Conservation (phyloP, 2,113 vertebrate genomes). For the Chloroceryle aenea region DNA sequence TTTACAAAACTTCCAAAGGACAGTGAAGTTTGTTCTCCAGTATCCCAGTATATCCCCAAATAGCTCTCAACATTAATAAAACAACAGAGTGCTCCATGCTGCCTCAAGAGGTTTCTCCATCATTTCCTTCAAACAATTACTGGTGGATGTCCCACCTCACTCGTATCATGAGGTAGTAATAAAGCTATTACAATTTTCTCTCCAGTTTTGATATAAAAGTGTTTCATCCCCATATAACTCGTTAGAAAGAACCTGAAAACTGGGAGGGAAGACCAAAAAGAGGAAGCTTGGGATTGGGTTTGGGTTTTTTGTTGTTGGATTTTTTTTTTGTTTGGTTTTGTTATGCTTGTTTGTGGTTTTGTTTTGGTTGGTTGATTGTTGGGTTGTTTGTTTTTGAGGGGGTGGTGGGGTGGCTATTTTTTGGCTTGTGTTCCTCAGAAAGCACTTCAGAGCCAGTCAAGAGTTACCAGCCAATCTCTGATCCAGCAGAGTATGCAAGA, state of each 20-base stretch:
- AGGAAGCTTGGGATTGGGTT: not conserved
- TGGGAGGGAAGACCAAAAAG: not conserved
- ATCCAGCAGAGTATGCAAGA: not conserved
- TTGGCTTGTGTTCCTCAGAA: not conserved
- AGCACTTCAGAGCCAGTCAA: not conserved
- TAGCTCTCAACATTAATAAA: not conserved
- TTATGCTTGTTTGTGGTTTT: not conserved
- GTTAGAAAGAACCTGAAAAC: not conserved
- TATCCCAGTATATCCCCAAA: not conserved
- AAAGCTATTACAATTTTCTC: not conserved
- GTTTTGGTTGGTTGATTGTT: no score
- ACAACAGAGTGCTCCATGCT: not conserved
- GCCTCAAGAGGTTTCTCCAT: not conserved
- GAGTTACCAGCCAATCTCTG: not conserved
- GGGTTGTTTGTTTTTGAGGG: no score
- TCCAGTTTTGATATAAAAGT: not conserved
- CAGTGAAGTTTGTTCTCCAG: not conserved
- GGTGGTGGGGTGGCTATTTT: not conserved
- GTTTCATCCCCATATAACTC: not conserved
- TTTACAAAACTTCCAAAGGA: not conserved
- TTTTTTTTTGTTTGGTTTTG: no score
- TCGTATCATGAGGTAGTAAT: not conserved
- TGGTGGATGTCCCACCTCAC: not conserved
- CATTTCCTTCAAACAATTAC: not conserved
- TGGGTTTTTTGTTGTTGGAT: not conserved